Base-by-base conservation (phyloP, 2,888 invertebrate species). In the Lasioglossum figueresi region DNA sequence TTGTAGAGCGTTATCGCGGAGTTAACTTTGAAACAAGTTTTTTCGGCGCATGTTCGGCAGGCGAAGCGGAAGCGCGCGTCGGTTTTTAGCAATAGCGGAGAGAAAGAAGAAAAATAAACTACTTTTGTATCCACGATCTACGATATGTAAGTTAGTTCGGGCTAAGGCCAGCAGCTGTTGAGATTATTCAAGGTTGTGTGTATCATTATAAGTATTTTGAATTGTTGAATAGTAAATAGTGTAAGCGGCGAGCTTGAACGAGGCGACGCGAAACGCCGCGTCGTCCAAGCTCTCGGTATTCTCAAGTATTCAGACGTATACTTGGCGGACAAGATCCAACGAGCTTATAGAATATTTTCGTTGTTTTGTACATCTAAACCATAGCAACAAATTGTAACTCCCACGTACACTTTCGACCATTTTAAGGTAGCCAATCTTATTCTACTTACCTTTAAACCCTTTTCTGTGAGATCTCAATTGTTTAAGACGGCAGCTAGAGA, bases 111-210 rank as follows among this genome's bases (percentile, higher is more conserved):
- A 40, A 63, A 77, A 75, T 83, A 84, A 88, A 91, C 91, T 92
- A 93, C 89, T 93, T 93, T 93, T 94, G 90, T 93, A 93, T 92
- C 82, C 90, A 81, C 70, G 71, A 83, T 92, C 84, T 90, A 80
- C 85, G 89, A 92, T 90, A 92, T 70, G 40, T 92, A 93, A 93
- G 92, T 93, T 93, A 93, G 90, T 92, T 93, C 90, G 91, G 92
- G 93, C 93, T 91, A 92, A 92, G 92, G 92, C 94, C 94, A 94
- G 93, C 94, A 95, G 94, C 94, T 94, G 93, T 94, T 95, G 95
- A 95, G 95, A 95, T 95, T 95, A 94, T 94, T 93, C 94, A 94
- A 94, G 95, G 95, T 95, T 95, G 95, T 95, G 94, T 93, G 93
- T 94, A 94, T 94, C 92, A 93, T 93, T 94, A 94, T 94, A 94